Evolutionary conservation across 1,140 invertebrate species (phyloP).

Genomic region (Harlomillsia oculata): DNA sequence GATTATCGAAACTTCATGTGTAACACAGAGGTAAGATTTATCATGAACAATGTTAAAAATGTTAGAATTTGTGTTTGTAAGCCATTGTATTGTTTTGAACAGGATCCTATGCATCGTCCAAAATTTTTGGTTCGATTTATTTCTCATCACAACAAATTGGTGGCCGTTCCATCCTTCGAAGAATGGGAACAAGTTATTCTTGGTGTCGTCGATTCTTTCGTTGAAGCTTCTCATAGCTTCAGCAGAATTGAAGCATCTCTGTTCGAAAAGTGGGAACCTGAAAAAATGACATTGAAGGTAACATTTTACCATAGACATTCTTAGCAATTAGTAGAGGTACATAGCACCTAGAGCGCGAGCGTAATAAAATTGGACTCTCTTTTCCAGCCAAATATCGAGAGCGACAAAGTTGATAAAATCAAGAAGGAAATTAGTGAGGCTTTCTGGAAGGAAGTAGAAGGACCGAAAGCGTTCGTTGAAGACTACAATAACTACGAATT

Average conservation of each 20-base stretch:
- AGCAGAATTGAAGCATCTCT: conserved; percentile 30
- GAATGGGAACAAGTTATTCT: conserved; percentile 31
- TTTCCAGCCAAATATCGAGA: conserved; percentile 55
- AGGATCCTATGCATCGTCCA: conserved; percentile 30
- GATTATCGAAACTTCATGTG: conserved; percentile 67
- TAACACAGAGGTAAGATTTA: conserved; percentile 57
- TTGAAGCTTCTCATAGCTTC: conserved; percentile 27
- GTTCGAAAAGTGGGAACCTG: conserved; percentile 30
- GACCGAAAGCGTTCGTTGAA: conserved; percentile 56
- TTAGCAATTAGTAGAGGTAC: too few species aligned
- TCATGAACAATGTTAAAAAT: background rate
- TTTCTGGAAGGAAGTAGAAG: conserved; percentile 58
- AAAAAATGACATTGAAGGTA: conserved; percentile 6
- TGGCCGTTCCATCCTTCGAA: conserved; percentile 30
- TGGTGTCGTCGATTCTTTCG: conserved; percentile 25
- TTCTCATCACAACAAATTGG: conserved; percentile 17
- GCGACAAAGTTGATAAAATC: conserved; percentile 51
- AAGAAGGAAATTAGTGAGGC: conserved; percentile 48
- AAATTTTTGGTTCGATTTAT: conserved; percentile 29
- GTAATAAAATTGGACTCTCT: too few species aligned
- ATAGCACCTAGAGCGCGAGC: too few species aligned
- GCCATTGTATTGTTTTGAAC: background rate
- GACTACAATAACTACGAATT: conserved; percentile 73
- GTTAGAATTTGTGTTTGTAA: background rate
- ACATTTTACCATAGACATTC: too few species aligned